Evolutionary conservation across 2,797 vertebrate species (phyloP).

Genomic region (Loriculus beryllinus): DNA sequence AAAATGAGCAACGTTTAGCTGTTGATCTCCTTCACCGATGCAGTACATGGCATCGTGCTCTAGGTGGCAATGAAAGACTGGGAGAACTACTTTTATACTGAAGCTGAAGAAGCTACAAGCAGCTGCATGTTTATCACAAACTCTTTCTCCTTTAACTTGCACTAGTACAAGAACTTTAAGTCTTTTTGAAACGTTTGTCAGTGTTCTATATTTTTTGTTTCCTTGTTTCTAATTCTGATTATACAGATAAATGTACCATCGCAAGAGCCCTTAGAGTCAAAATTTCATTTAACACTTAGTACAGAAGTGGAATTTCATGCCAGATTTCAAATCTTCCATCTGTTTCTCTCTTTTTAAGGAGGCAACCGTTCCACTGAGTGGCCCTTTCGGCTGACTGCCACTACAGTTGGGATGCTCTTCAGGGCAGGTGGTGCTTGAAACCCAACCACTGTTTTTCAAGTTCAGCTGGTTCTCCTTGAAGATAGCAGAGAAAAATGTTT

Average conservation of each 20-base stretch:
- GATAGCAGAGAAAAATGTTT: not conserved
- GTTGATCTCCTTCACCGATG: not conserved
- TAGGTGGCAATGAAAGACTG: conserved; percentile 69
- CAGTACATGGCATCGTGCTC: not conserved
- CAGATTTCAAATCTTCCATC: conserved; percentile 63
- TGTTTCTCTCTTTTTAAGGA: conserved; percentile 51
- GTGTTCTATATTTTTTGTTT: conserved; percentile 40
- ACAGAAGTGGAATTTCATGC: conserved; percentile 55
- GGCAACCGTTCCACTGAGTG: conserved; percentile 46
- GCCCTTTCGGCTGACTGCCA: conserved; percentile 50
- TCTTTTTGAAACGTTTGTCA: conserved; percentile 43
- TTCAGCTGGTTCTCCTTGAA: conserved; percentile 39
- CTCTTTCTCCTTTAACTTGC: conserved; percentile 31
- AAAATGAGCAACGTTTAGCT: not conserved
- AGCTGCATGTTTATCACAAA: conserved; percentile 58
- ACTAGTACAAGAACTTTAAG: conserved; percentile 39
- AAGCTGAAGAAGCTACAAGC: not conserved
- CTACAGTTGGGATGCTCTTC: conserved; percentile 51
- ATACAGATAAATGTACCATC: conserved; percentile 30
- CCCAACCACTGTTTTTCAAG: conserved; percentile 30
- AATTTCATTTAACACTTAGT: conserved; percentile 24
- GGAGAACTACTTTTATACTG: not conserved
- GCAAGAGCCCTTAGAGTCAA: conserved; percentile 48
- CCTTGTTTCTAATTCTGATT: conserved; percentile 63
- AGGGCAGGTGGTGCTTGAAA: conserved; percentile 47